Conservation (phyloP, 2,797 vertebrate species). For the Carduelis carduelis region DNA sequence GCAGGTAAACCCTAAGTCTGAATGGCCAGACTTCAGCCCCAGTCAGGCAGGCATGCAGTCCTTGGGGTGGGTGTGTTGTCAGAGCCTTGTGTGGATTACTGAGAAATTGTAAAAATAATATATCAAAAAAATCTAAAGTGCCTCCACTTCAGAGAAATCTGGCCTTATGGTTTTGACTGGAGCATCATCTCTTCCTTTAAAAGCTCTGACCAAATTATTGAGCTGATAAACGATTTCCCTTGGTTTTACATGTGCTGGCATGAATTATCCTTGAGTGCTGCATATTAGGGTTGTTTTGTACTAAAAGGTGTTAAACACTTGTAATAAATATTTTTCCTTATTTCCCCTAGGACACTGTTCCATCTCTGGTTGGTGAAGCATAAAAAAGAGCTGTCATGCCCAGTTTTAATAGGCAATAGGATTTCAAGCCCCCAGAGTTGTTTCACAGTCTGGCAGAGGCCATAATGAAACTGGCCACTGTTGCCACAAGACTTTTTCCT, state of each 20-base stretch:
- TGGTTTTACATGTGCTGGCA: conserved; percentile 69
- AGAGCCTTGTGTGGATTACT: not conserved
- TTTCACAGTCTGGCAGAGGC: conserved; percentile 73
- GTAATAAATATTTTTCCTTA: conserved; percentile 77
- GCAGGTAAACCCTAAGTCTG: not conserved
- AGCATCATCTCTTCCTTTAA: conserved; percentile 42
- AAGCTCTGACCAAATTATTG: conserved; percentile 60
- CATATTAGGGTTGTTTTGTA: conserved; percentile 72
- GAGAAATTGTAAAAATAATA: not conserved
- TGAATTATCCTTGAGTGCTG: conserved; percentile 65
- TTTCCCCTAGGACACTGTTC: conserved; percentile 70
- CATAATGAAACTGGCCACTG: conserved; percentile 74
- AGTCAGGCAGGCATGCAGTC: not conserved
- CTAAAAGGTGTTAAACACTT: conserved; percentile 77
- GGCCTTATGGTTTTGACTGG: conserved; percentile 18
- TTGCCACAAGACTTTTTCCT: conserved; percentile 74
- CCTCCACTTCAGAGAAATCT: not conserved
- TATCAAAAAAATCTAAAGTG: not conserved
- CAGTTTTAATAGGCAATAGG: conserved; percentile 77
- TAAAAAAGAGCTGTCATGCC: conserved; percentile 76
- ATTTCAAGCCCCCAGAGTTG: conserved; percentile 75
- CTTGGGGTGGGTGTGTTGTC: not conserved
- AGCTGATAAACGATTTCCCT: conserved; percentile 68
- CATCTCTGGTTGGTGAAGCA: conserved; percentile 75
- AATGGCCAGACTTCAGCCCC: accelerated